Base-by-base conservation (phyloP, 2,888 invertebrate genomes). In the Prenolepis imparis region DNA sequence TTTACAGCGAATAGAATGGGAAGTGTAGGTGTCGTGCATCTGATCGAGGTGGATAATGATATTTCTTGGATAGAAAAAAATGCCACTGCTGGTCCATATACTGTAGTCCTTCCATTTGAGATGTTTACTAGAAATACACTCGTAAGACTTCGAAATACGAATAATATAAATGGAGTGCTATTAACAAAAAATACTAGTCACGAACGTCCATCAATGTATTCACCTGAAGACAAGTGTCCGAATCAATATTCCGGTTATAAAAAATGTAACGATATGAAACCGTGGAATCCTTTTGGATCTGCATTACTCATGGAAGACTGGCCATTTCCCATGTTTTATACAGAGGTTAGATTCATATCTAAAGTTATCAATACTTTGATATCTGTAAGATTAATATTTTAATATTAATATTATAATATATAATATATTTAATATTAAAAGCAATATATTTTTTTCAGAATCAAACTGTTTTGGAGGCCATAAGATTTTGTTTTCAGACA, bases 241-340 rank as follows among this genome's bases (percentile, higher is more conserved):
- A 98, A 98, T 95, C 96, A 97, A 92, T 96, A 96, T 91, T 97
- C 97, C 21, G 95, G 95, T 32, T 95, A 95, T 82, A 94, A 95
- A 84, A 95, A 95, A 72, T 96, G 96, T 63, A 95, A 96, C 83
- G 93, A 95, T 12, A 90, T 90, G 1, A 93, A 94, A 28, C 95
- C 96, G 0, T 99, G 99, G 99, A 99, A 99, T 95, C 96, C 96
- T 18, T 94, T 95, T 88, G 99, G 98, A 11, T 97, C 97, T 18
- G 97, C 97, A 1, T 95, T 99, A 18, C 94, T 98, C 89, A 96
- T 97, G 91, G 96, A 96, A 91, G 97, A 98, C 92, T 97, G 98
- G 93, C 97, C 97, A n/a, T 98, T 98, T 92, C 98, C 99, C 0
- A 97, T 99, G 90, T 98, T 98, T 95, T 97, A 97, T 86, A 95